These are phyloP conservation scores for Drosophila leontia DNA, from an alignment of 1,140 invertebrate genomes.

Conservation along the genomic window DNA sequence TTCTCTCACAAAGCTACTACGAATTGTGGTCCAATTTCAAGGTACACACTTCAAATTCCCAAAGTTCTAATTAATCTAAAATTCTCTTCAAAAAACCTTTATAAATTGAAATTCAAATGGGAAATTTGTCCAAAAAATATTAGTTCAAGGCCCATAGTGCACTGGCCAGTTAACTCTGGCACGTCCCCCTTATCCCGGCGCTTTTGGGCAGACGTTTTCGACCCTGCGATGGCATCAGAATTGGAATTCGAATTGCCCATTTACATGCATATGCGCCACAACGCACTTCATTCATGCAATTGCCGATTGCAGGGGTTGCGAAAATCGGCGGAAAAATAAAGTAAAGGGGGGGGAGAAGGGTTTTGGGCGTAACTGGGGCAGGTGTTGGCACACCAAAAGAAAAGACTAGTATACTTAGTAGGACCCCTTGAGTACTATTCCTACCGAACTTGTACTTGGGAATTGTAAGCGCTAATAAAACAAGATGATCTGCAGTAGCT, in stretches of 20 bases:
- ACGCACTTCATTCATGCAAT: conserved; percentile 78
- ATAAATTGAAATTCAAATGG: no score
- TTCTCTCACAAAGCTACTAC: no score
- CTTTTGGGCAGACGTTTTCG: conserved; percentile 27
- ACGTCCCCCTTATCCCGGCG: conserved; percentile 13
- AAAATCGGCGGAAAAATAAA: conserved; percentile 6
- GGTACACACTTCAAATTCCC: no score
- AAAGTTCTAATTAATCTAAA: no score
- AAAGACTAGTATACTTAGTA: not conserved
- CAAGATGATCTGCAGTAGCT: not conserved
- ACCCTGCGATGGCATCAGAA: conserved; percentile 53
- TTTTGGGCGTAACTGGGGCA: not conserved
- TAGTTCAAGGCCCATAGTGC: not conserved
- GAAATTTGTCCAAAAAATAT: no score
- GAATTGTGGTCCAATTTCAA: no score
- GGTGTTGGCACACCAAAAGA: conserved; percentile 4
- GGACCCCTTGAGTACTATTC: not conserved
- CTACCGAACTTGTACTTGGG: not conserved
- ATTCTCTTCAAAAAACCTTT: no score
- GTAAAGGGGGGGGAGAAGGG: not conserved
- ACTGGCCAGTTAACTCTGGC: conserved; percentile 33
- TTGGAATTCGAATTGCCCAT: conserved; percentile 76
- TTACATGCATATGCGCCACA: conserved; percentile 76
- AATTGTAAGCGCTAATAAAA: not conserved
- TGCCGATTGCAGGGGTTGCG: conserved; percentile 32